Percentiles rank a stretch among this genome's conserved stretches.
Evolutionary conservation across 1,140 invertebrate genomes (phyloP).

Genomic region (Metaphire vulgaris): DNA sequence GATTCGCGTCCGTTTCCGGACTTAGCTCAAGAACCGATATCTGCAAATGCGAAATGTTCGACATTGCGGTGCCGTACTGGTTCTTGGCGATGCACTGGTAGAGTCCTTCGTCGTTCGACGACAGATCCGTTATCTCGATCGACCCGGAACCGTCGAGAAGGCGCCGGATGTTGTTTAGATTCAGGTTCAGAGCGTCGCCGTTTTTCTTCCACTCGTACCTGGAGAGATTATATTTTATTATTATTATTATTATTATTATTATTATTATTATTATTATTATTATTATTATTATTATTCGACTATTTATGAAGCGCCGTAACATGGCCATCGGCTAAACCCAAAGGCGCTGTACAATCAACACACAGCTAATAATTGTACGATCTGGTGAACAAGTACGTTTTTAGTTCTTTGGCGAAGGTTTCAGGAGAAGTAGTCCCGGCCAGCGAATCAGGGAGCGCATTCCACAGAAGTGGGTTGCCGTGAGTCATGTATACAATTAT

Average conservation of each 20-base stretch:
- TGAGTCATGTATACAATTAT: not conserved
- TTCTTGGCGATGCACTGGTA: constrained; percentile 25
- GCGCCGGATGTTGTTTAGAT: not conserved
- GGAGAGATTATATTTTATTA: not conserved
- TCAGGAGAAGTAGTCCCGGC: too few relatives aligned
- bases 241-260: constrained; percentile 4
- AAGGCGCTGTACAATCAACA: too few relatives aligned
- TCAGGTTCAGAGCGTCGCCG: not conserved
- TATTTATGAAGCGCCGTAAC: too few relatives aligned
- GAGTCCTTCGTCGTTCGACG: not conserved
- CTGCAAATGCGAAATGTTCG: not conserved
- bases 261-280: not conserved
- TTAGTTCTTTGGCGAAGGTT: too few relatives aligned
- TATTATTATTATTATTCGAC: too few relatives aligned
- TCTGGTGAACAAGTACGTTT: too few relatives aligned
- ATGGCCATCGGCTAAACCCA: too few relatives aligned
- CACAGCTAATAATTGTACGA: too few relatives aligned
- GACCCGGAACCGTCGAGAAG: not conserved
- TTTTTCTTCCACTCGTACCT: constrained; percentile 2
- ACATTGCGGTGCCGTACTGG: constrained; percentile 21
- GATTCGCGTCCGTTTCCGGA: not conserved
- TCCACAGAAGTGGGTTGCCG: too few relatives aligned
- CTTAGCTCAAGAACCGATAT: not conserved
- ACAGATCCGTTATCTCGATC: not conserved
- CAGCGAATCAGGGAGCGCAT: too few relatives aligned